These are phyloP conservation scores for Pantala flavescens DNA, from an alignment of 1,140 invertebrate genomes.

Conservation along the genomic window DNA sequence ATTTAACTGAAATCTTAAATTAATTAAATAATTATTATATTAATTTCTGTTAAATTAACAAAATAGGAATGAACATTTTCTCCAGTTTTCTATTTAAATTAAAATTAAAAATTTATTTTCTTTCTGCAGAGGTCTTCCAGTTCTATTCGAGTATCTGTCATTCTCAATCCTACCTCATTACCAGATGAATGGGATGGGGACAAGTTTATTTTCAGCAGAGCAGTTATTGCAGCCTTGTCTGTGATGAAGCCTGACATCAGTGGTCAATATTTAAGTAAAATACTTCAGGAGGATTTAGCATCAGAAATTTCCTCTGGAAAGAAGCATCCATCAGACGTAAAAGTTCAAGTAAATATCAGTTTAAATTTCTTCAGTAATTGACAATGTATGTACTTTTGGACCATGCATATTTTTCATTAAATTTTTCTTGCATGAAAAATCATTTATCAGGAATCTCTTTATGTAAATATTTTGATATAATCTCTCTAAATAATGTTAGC, in stretches of 20 bases:
- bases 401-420: too few relatives aligned
- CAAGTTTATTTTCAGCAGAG: slow-evolving; percentile 25
- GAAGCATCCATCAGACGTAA: not conserved
- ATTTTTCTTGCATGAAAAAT: too few relatives aligned
- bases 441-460: too few relatives aligned
- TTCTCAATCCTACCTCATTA: slow-evolving; percentile 25
- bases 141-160: slow-evolving; percentile 27
- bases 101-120: not conserved
- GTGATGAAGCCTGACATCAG: slow-evolving; percentile 47
- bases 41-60: too few relatives aligned
- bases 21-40: too few relatives aligned
- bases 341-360: not conserved
- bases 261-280: slow-evolving; percentile 51
- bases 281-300: slow-evolving; percentile 49
- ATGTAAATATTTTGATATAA: too few relatives aligned
- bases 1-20: too few relatives aligned
- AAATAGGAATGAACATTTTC: too few relatives aligned
- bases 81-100: too few relatives aligned
- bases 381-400: too few relatives aligned
- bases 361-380: too few relatives aligned
- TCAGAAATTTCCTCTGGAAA: not conserved
- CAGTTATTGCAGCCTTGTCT: slow-evolving; percentile 38
- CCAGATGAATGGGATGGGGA: not conserved
- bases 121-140: slow-evolving; percentile 29
- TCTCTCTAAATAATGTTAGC: too few relatives aligned